Evolutionary conservation across 1,140 invertebrate genomes (phyloP).

Genomic region (Alviniconcha marisindica): DNA sequence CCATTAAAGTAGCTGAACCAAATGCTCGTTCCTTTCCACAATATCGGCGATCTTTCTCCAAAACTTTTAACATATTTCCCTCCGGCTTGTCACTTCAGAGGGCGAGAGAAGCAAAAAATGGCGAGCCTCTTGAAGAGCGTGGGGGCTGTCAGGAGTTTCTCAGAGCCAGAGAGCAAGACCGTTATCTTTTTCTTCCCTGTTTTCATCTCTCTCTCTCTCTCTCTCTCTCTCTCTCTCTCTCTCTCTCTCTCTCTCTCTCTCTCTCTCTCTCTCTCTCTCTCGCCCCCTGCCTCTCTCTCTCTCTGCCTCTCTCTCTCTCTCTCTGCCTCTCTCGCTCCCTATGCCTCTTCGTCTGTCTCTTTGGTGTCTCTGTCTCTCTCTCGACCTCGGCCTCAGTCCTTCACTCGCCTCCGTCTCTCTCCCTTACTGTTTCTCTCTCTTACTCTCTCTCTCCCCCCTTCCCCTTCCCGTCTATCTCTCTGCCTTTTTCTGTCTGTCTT

Average conservation of each 20-base stretch:
- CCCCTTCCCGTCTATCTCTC: too few relatives aligned
- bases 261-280: background rate
- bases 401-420: too few relatives aligned
- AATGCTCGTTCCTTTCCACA: too few relatives aligned
- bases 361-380: too few relatives aligned
- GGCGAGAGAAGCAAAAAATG: background rate
- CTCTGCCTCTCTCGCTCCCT: background rate
- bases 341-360: background rate
- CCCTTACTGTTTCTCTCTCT: too few relatives aligned
- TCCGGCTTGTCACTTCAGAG: conserved; percentile 13
- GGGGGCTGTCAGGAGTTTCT: background rate
- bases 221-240: background rate
- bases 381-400: too few relatives aligned
- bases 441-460: too few relatives aligned
- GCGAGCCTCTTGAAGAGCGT: background rate
- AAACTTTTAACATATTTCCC: too few relatives aligned
- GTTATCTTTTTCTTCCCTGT: background rate
- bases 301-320: background rate
- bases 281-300: background rate
- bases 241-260: too few relatives aligned
- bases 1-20: too few relatives aligned
- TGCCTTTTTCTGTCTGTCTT: background rate
- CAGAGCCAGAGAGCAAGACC: background rate
- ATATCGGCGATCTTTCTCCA: too few relatives aligned
- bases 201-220: background rate